Conservation (phyloP, 1,140 invertebrate species). For the Atopsyche davidsoni region DNA sequence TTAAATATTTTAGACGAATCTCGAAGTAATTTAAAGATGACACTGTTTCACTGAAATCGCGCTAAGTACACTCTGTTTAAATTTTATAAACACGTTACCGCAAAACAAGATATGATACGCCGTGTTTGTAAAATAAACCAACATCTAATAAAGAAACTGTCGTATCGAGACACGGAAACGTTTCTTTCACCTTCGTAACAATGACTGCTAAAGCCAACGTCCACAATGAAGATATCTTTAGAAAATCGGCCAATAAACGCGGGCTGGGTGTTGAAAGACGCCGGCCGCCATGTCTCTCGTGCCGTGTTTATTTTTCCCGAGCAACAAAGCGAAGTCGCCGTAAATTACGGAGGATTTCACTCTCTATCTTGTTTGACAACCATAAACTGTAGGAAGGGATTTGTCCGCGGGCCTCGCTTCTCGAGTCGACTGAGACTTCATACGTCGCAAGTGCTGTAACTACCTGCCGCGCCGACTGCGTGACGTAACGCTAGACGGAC, state of each 20-base stretch:
- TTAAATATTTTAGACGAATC: too few relatives aligned
- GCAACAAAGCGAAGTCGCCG: not conserved
- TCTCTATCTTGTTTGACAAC: not conserved
- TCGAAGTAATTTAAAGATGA: too few relatives aligned
- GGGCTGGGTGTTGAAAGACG: not conserved
- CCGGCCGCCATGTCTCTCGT: not conserved
- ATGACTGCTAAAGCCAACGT: not conserved
- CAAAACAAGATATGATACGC: too few relatives aligned
- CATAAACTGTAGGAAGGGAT: not conserved
- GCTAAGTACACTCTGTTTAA: too few relatives aligned
- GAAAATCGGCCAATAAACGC: conserved; percentile 1
- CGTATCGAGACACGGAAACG: too few relatives aligned
- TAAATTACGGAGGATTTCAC: not conserved
- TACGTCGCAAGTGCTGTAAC: not conserved
- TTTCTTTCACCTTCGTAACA: too few relatives aligned
- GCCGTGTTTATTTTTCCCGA: not conserved
- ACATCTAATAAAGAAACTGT: too few relatives aligned
- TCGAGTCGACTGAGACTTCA: not conserved
- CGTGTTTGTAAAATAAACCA: too few relatives aligned
- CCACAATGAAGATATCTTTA: not conserved
- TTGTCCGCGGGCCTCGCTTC: not conserved
- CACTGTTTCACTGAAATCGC: too few relatives aligned
- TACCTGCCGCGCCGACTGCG: too few relatives aligned
- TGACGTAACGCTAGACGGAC: not conserved
- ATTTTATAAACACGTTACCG: too few relatives aligned